Percentiles rank a stretch among this genome's conserved stretches.
Evolutionary conservation across 2,797 vertebrate genomes (phyloP).

Genomic region (Chaunax sp.): DNA sequence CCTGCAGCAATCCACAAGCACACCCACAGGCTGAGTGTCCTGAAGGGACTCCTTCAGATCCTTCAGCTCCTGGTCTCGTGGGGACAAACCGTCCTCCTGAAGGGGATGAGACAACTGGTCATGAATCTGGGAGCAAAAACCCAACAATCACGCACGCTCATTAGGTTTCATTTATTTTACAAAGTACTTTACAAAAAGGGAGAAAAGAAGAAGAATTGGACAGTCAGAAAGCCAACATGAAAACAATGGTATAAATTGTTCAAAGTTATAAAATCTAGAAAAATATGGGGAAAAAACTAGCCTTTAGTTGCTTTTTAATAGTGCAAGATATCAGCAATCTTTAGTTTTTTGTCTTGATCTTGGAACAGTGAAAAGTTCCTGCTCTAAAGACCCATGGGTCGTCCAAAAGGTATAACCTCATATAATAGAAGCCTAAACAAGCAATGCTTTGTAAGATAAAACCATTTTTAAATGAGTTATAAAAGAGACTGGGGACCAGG

Average conservation of each 20-base stretch:
- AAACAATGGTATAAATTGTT: neutral
- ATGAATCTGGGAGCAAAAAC: neutral
- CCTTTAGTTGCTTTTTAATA: too few relatives aligned
- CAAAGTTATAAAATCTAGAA: neutral
- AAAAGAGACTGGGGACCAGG: too few relatives aligned
- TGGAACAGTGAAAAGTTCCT: too few relatives aligned
- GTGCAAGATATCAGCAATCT: too few relatives aligned
- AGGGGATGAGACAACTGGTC: slow-evolving; percentile 3
- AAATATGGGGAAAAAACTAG: neutral
- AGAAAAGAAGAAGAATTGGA: neutral
- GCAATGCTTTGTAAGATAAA: too few relatives aligned
- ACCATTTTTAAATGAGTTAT: too few relatives aligned
- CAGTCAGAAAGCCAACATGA: too few relatives aligned
- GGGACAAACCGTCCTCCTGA: slow-evolving; percentile 87
- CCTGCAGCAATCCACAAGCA: slow-evolving; percentile 92
- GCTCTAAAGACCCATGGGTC: too few relatives aligned
- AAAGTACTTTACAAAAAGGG: neutral
- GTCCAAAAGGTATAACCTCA: too few relatives aligned
- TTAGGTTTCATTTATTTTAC: too few relatives aligned
- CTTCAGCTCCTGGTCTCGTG: slow-evolving; percentile 89
- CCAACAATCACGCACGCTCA: neutral
- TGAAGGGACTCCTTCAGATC: slow-evolving; percentile 93
- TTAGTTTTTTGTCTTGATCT: too few relatives aligned
- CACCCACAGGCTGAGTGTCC: slow-evolving; percentile 97
- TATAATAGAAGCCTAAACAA: too few relatives aligned